Evolutionary conservation across 2,797 vertebrate species (phyloP).

Genomic region (Lutjanus argentimaculatus): DNA sequence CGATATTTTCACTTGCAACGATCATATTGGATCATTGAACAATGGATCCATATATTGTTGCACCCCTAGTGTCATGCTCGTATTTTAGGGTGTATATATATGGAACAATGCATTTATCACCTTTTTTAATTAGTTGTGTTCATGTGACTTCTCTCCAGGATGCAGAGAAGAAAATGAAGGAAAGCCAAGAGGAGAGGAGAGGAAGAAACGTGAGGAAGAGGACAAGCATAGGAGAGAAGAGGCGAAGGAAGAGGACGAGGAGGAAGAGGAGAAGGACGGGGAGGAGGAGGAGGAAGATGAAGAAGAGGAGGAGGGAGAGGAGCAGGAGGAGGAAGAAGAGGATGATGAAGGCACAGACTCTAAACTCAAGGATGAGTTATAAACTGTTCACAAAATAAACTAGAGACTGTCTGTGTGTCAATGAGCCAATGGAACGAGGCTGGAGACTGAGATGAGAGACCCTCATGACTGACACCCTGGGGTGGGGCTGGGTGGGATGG

Average conservation of each 20-base stretch:
- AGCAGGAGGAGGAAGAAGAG: slow-evolving; percentile 76
- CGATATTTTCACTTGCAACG: no score
- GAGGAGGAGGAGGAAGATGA: slow-evolving; percentile 73
- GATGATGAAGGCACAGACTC: slow-evolving; percentile 82
- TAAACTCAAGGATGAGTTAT: slow-evolving; percentile 88
- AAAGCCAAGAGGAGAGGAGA: slow-evolving; percentile 85
- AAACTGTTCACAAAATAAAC: slow-evolving; percentile 72
- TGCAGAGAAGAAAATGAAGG: slow-evolving; percentile 88
- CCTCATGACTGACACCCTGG: slow-evolving; percentile 61
- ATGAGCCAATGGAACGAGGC: slow-evolving; percentile 56
- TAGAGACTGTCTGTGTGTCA: slow-evolving; percentile 58
- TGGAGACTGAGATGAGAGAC: slow-evolving; percentile 58
- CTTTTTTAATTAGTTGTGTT: not conserved
- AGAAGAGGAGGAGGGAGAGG: slow-evolving; percentile 65
- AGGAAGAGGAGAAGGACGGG: slow-evolving; percentile 77
- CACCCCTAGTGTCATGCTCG: no score
- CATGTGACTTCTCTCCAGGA: slow-evolving; percentile 71
- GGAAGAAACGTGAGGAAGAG: slow-evolving; percentile 84
- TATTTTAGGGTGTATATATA: not conserved
- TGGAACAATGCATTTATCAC: not conserved
- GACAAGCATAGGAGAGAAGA: slow-evolving; percentile 83
- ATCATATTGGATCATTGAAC: no score
- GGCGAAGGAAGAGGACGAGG: slow-evolving; percentile 78
- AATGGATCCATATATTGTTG: no score
- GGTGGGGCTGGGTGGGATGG: slow-evolving; percentile 44